phyloP scores from a whole-genome alignment of 1,140 invertebrate genomes.

The Hetaerina americana region DNA sequence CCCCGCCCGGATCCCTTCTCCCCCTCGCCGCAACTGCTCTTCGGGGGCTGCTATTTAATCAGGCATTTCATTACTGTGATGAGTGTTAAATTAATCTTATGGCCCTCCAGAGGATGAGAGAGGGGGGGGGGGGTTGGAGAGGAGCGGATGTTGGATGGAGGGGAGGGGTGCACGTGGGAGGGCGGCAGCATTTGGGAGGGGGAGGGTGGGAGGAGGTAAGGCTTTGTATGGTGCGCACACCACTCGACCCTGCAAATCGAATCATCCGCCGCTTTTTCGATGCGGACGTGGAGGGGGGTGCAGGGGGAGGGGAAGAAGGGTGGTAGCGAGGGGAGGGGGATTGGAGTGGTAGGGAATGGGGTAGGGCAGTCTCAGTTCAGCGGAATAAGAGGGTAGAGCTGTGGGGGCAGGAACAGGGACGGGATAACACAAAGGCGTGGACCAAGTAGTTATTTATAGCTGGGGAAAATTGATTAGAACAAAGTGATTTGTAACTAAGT shows the following conservation, averaged over 20 bases:
- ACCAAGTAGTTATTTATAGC: no score
- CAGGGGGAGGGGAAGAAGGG: not conserved
- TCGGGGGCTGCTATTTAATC: slow-evolving; percentile 3
- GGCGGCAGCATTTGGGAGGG: not conserved
- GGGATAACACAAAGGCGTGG: no score
- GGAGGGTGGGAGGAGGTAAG: not conserved
- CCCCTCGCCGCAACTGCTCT: not conserved
- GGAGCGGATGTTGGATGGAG: not conserved
- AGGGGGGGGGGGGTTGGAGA: not conserved
- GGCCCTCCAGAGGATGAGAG: not conserved
- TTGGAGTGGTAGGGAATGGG: not conserved
- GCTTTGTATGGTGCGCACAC: not conserved
- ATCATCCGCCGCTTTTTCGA: not conserved
- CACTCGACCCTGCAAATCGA: not conserved
- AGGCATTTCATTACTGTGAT: slow-evolving; percentile 12
- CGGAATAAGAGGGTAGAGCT: no score
- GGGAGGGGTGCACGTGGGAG: not conserved
- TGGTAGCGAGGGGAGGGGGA: not conserved
- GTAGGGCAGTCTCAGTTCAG: no score
- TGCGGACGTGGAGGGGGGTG: not conserved
- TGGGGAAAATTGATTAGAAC: no score
- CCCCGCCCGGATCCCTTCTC: not conserved
- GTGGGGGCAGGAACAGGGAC: no score
- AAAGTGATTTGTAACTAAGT: no score
- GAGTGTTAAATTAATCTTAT: slow-evolving; percentile 10